phyloP scores from a whole-genome alignment of 2,797 vertebrate genomes.

The Sciurus carolinensis region DNA sequence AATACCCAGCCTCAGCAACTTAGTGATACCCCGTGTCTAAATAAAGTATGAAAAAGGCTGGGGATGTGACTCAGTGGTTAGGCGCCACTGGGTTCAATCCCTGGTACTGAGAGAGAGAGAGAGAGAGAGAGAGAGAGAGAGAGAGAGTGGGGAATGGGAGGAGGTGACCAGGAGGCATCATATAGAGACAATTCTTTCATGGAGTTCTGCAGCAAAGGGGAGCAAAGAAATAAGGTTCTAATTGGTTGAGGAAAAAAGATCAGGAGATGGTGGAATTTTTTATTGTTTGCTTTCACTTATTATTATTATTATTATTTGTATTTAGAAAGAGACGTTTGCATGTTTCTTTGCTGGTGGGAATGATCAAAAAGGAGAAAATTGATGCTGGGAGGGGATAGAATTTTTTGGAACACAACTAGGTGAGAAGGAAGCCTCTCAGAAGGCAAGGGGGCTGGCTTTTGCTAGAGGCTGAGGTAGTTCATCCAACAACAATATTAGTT shows the following conservation, averaged over 20 bases:
- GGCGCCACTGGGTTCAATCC: too few relatives aligned
- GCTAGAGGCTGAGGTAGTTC: not conserved
- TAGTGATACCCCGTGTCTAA: too few relatives aligned
- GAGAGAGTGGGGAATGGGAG: not conserved
- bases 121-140: too few relatives aligned
- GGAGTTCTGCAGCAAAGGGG: not conserved
- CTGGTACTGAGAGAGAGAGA: not conserved
- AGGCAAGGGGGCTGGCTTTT: not conserved
- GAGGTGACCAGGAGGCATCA: not conserved
- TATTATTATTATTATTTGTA: not conserved
- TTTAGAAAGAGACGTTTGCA: not conserved
- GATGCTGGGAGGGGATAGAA: not conserved
- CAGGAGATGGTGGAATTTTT: not conserved
- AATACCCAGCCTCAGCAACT: too few relatives aligned
- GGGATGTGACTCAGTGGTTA: too few relatives aligned
- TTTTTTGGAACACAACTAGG: not conserved
- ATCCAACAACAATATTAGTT: not conserved
- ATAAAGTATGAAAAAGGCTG: too few relatives aligned
- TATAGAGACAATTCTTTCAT: not conserved
- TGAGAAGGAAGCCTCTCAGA: not conserved
- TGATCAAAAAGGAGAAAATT: not conserved
- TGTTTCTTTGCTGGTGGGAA: conserved; percentile 13
- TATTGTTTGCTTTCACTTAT: not conserved
- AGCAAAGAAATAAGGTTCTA: not conserved
- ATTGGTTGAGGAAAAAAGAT: not conserved